Evolutionary conservation across 2,797 vertebrate species (phyloP), one percentile per base, ranked within the genome.

Genomic region (Chiroxiphia lanceolata): DNA sequence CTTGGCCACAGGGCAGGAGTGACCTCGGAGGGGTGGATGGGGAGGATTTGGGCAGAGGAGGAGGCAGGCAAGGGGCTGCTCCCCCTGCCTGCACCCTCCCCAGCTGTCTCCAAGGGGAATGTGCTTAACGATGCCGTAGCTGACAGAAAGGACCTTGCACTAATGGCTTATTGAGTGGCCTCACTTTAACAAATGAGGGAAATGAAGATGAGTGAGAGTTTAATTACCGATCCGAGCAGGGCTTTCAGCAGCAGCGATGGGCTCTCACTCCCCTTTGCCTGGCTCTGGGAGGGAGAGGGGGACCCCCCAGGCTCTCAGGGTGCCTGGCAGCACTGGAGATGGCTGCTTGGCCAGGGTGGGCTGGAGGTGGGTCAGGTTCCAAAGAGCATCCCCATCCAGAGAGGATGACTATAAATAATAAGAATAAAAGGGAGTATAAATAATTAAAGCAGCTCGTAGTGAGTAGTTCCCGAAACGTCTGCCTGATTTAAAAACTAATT

Each of bases 401-500:
- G 72, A 94, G 65, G 42, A 70, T 11, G 19, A 34, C 87, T 91
- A 89, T 93, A 95, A 96, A 96, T 95, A 93, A 94, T 68, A 71
- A 80, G 93, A 95, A 95, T 93, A 87, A 93, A 95, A 89, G 90
- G 85, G 83, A 93, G 67, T 56, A 90, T 95, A 95, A 97, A 97
- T 97, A 95, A 97, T 97, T 95, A 95, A 97, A 97, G 89, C 83
- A 27, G 89, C 95, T 95, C 83, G 67, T 87, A 91, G 88, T 26
- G 21, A 96, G 93, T 76, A 86, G 91, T 87, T 96, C 96, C 95
- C 45, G 94, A 96, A 97, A 96, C 8, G 38, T 95, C 96, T 96
- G 95, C 96, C 94, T 95, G 92, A 95, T 97, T 97, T 96, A 97
- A 97, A 97, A 96, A 97, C 96, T 96, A 97, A 98, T 97, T 96